Evolutionary conservation across 2,888 invertebrate genomes (phyloP).

Genomic region (Apotomis turbidana): DNA sequence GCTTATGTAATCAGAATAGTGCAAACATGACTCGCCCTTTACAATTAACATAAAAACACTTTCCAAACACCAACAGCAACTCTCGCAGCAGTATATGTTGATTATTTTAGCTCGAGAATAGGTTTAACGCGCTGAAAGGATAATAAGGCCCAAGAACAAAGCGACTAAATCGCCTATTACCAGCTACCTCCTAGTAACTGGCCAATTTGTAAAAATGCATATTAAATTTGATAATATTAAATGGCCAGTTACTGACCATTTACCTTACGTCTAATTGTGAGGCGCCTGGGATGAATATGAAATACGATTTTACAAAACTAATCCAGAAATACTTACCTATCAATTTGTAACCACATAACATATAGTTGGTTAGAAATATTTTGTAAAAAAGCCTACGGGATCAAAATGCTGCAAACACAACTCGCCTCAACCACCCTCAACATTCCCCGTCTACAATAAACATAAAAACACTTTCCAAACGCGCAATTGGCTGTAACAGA

Average conservation of each 20-base stretch:
- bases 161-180: too few relatives aligned
- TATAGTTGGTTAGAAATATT: too few relatives aligned
- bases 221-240: too few relatives aligned
- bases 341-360: too few relatives aligned
- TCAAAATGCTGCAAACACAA: neutral
- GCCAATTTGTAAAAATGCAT: too few relatives aligned
- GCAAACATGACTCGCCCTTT: neutral
- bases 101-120: constrained; percentile 20
- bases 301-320: too few relatives aligned
- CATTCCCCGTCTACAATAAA: neutral
- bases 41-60: constrained; percentile 20
- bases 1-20: neutral
- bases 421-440: neutral
- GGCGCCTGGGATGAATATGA: too few relatives aligned
- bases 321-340: too few relatives aligned
- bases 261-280: too few relatives aligned
- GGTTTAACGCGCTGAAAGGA: constrained; percentile 29
- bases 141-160: constrained; percentile 15
- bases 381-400: neutral
- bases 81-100: constrained; percentile 28
- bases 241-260: too few relatives aligned
- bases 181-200: too few relatives aligned
- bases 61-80: constrained; percentile 19
- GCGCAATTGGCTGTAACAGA: constrained; percentile 17
- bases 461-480: constrained; percentile 21